A percentile compares a stretch with the other conserved stretches of the same genome.
These are phyloP conservation scores for Cyclophora albipunctata DNA, from an alignment of 2,888 invertebrate species.

Conservation along the genomic window DNA sequence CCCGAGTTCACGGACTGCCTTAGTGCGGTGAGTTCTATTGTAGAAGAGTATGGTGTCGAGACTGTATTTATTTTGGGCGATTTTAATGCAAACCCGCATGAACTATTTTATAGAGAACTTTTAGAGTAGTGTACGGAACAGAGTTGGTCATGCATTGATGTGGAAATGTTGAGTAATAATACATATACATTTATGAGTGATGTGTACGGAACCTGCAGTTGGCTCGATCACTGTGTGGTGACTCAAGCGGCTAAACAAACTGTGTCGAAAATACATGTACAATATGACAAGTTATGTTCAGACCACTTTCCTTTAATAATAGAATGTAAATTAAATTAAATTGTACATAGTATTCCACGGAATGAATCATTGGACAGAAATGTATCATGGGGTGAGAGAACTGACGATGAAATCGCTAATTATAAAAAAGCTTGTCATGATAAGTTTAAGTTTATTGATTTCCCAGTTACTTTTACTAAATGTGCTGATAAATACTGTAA, in stretches of 20 bases:
- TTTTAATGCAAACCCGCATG: too few relatives aligned
- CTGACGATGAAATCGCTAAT: not conserved
- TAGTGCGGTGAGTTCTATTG: conserved; percentile 4
- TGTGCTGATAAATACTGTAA: conserved; percentile 5
- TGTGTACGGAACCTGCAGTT: not conserved
- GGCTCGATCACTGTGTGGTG: conserved; percentile 8
- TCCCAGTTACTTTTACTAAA: not conserved
- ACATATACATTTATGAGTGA: conserved; percentile 5
- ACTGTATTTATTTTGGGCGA: too few relatives aligned
- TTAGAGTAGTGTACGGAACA: conserved; percentile 1
- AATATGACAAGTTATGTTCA: conserved; percentile 10
- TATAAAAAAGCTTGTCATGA: not conserved
- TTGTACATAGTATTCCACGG: not conserved
- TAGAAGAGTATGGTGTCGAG: not conserved
- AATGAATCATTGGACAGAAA: not conserved
- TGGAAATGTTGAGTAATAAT: not conserved
- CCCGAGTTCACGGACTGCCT: not conserved
- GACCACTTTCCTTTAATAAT: conserved; percentile 12
- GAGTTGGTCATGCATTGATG: not conserved
- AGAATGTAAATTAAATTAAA: conserved; percentile 4
- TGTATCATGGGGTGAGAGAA: conserved; percentile 4
- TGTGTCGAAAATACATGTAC: conserved; percentile 1
- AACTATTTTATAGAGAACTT: not conserved
- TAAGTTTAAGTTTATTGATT: conserved; percentile 1
- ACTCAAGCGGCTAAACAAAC: conserved; percentile 2